Percentiles rank a stretch among this genome's conserved stretches.
These are phyloP conservation scores for Melikaiella ostensackeni DNA, from an alignment of 2,888 invertebrate species.

Conservation along the genomic window DNA sequence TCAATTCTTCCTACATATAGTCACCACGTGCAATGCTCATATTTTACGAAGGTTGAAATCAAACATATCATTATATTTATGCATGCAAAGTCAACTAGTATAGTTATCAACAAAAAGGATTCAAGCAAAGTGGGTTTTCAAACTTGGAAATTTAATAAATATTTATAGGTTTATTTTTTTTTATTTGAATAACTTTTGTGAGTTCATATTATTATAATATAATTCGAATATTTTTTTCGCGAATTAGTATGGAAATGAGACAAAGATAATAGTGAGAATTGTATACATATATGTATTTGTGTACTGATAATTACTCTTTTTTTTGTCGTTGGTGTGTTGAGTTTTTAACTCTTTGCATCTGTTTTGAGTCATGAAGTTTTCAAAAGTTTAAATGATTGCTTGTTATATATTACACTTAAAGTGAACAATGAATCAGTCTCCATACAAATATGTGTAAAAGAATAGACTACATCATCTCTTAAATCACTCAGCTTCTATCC, in stretches of 20 bases:
- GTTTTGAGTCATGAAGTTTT: background rate
- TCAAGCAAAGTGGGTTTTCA: background rate
- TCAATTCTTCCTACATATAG: conserved; percentile 18
- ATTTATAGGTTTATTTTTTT: background rate
- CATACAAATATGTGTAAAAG: conserved; percentile 8
- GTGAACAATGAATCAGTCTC: conserved; percentile 21
- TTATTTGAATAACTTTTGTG: background rate
- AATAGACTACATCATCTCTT: conserved; percentile 2
- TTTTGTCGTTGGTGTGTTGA: background rate
- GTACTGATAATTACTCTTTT: background rate
- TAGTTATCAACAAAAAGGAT: background rate
- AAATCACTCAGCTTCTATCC: background rate
- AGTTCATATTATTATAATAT: background rate
- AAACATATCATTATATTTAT: conserved; percentile 14
- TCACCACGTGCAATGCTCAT: conserved; percentile 5
- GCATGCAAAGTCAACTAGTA: too few relatives aligned
- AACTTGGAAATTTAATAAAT: background rate
- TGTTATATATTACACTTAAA: conserved; percentile 1
- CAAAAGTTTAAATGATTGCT: background rate
- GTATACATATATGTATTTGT: too few relatives aligned
- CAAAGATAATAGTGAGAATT: too few relatives aligned
- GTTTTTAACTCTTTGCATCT: background rate
- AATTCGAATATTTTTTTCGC: background rate
- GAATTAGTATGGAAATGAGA: background rate
- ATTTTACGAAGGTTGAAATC: conserved; percentile 3